Percentiles rank a stretch among this genome's conserved stretches.
These are phyloP conservation scores for Palythoa caribaeorum DNA, from an alignment of 92 coral and sea anemone species.

Conservation along the genomic window DNA sequence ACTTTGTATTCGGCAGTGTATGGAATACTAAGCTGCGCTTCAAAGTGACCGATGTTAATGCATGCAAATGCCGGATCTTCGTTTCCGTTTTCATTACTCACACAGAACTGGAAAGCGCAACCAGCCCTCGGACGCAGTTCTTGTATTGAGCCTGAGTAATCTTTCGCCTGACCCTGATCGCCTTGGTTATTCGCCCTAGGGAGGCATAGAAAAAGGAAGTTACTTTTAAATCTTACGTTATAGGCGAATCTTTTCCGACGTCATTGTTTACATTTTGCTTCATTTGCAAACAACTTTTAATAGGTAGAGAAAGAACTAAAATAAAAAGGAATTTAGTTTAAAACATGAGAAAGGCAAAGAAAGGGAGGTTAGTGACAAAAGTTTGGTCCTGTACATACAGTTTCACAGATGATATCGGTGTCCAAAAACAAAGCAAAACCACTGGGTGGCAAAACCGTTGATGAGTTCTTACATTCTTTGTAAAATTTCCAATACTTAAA, in stretches of 20 bases:
- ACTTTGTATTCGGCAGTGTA: background rate
- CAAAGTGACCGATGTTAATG: conserved; percentile 3
- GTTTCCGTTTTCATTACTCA: conserved; percentile 5
- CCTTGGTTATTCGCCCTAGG: conserved; percentile 19
- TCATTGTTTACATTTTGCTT: no score
- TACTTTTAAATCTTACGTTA: no score
- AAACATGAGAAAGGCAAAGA: no score
- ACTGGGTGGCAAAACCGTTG: no score
- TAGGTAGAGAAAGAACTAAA: no score
- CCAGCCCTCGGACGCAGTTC: conserved; percentile 19
- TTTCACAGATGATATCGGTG: no score
- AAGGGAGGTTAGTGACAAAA: no score
- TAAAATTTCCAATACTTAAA: no score
- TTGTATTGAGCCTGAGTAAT: background rate
- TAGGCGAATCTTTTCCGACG: background rate
- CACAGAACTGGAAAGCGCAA: conserved; percentile 19
- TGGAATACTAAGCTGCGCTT: conserved; percentile 19
- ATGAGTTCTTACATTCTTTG: no score
- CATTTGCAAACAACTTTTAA: no score
- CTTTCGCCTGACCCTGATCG: conserved; percentile 25
- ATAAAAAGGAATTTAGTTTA: no score
- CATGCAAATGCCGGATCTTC: background rate
- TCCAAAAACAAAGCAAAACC: no score
- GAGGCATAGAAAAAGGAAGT: background rate
- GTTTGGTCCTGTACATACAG: background rate